A percentile compares a stretch with the other conserved stretches of the same genome.
phyloP scores from a whole-genome alignment of 1,140 invertebrate species.

The Marisa cornuarietis region DNA sequence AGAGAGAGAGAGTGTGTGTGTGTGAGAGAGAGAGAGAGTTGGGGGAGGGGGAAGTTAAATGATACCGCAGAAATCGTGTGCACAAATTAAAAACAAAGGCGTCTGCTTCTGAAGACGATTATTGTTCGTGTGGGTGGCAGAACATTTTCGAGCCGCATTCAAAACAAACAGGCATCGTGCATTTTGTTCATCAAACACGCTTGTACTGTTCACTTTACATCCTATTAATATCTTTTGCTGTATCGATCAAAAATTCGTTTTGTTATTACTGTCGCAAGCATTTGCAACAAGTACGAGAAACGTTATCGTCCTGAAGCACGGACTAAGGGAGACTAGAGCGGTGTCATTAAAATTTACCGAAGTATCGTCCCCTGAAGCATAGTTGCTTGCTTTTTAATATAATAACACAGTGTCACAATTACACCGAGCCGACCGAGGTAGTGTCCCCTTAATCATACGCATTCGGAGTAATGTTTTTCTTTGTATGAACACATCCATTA shows the following conservation, averaged over 20 bases:
- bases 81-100: background rate
- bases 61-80: background rate
- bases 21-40: slow-evolving; percentile 3
- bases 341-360: no score
- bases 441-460: no score
- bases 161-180: background rate
- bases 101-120: background rate
- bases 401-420: no score
- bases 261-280: no score
- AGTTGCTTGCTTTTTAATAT: no score
- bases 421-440: no score
- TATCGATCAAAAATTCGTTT: background rate
- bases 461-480: no score
- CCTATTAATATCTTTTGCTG: background rate
- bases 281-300: no score
- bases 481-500: no score
- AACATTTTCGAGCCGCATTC: background rate
- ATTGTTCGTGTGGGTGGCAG: background rate
- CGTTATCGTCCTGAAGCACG: no score
- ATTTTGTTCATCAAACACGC: background rate
- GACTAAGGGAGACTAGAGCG: no score
- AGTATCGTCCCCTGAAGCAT: no score
- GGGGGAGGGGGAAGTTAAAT: background rate
- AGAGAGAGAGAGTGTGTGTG: background rate
- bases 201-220: background rate